phyloP scores from a whole-genome alignment of 1,140 invertebrate genomes.

The Hyles vespertilio region DNA sequence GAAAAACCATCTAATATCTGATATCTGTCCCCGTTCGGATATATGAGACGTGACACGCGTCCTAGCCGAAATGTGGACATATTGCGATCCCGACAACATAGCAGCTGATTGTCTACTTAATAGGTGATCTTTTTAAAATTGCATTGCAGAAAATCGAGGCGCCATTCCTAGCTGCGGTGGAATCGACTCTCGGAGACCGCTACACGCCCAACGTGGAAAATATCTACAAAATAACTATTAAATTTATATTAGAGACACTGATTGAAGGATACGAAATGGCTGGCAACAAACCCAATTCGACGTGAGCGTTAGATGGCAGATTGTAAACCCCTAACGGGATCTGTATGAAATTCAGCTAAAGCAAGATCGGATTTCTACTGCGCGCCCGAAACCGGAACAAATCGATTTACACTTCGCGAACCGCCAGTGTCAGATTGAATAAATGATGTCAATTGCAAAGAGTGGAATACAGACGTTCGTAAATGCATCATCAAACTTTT shows the following conservation, averaged over 20 bases:
- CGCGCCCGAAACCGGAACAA: too few relatives aligned
- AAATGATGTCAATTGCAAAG: conserved; percentile 22
- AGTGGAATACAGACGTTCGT: conserved; percentile 16
- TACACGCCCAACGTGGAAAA: conserved; percentile 94
- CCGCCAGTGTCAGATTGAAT: conserved; percentile 1
- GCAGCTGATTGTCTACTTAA: too few relatives aligned
- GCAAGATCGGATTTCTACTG: too few relatives aligned
- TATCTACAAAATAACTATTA: conserved; percentile 94
- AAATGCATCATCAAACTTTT: conserved; percentile 19
- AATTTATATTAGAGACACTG: conserved; percentile 92
- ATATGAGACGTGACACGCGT: too few relatives aligned
- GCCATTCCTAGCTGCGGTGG: conserved; percentile 91
- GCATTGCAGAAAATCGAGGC: conserved; percentile 89
- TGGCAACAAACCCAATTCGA: conserved; percentile 39
- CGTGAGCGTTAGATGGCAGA: conserved; percentile 38
- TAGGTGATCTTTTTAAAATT: too few relatives aligned
- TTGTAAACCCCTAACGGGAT: too few relatives aligned
- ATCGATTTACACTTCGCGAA: neutral
- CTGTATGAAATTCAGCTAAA: too few relatives aligned
- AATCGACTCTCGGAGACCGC: conserved; percentile 88
- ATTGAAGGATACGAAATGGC: conserved; percentile 86
- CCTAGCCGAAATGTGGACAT: too few relatives aligned
- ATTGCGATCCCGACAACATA: too few relatives aligned
- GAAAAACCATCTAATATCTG: neutral
- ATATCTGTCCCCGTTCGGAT: too few relatives aligned